Evolutionary conservation across 2,888 invertebrate species (phyloP).

Genomic region (Acleris sparsana): DNA sequence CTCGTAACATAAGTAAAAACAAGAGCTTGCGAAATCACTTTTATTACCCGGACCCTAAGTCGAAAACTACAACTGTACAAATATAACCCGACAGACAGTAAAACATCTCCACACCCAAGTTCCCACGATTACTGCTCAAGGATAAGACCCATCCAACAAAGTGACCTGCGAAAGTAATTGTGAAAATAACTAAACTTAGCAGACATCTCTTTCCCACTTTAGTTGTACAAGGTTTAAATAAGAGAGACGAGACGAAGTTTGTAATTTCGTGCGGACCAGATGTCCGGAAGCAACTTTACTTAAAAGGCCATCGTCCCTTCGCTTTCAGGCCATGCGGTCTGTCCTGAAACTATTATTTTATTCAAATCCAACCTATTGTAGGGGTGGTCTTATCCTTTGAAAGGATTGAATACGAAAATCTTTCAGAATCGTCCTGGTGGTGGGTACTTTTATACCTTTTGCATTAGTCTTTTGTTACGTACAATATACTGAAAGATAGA

Average conservation of each 20-base stretch:
- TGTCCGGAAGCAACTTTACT: conserved; percentile 45
- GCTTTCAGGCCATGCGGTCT: conserved; percentile 55
- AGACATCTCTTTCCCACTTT: not conserved
- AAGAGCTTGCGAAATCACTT: not conserved
- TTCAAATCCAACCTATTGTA: conserved; percentile 68
- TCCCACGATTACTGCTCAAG: conserved; percentile 17
- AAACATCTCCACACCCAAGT: conserved; percentile 18
- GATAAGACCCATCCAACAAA: conserved; percentile 53
- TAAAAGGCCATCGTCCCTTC: conserved; percentile 49
- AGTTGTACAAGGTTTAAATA: not conserved
- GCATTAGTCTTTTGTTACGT: not conserved
- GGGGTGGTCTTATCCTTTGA: conserved; percentile 37
- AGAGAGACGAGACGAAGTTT: conserved; percentile 1
- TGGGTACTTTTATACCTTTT: not conserved
- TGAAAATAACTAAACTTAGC: not conserved
- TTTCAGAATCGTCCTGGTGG: conserved; percentile 11
- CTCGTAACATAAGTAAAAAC: not conserved
- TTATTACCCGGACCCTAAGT: conserved; percentile 3
- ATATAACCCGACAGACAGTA: conserved; percentile 8
- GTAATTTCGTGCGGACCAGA: conserved; percentile 23
- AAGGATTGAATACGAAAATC: conserved; percentile 33
- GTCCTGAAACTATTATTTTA: conserved; percentile 72
- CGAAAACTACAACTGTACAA: conserved; percentile 18
- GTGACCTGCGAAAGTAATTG: conserved; percentile 42
- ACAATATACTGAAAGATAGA: not conserved